phyloP scores from a whole-genome alignment of 2,113 vertebrate species.

The Arenaria interpres region DNA sequence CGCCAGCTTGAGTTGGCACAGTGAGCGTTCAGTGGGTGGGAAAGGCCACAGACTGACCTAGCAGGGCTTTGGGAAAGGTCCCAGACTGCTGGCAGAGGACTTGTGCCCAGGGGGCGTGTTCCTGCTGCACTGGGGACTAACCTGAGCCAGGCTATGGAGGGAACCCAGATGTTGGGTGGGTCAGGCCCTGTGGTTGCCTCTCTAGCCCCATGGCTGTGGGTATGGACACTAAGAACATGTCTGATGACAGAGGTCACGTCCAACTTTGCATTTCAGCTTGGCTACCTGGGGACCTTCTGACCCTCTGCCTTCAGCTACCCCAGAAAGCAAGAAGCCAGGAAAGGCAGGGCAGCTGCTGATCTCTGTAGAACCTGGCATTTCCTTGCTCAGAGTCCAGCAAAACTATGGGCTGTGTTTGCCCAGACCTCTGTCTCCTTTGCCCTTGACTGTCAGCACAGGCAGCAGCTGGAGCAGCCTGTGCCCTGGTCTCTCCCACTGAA shows the following conservation, averaged over 20 bases:
- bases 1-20: neutral
- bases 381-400: neutral
- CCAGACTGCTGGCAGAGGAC: neutral
- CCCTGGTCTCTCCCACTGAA: neutral
- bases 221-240: neutral
- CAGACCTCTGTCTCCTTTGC: neutral
- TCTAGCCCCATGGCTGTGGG: neutral
- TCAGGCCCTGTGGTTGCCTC: neutral
- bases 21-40: neutral
- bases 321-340: neutral
- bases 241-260: neutral
- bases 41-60: slow-evolving; percentile 15
- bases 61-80: slow-evolving; percentile 31
- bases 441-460: accelerated
- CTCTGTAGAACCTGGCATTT: neutral
- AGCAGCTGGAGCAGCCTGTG: neutral
- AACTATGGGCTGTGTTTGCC: neutral
- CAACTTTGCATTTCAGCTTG: neutral
- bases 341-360: neutral
- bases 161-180: accelerated
- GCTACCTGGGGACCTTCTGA: neutral
- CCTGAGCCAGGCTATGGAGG: neutral
- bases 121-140: neutral
- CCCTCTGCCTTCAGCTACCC: neutral
- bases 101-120: neutral